Evolutionary conservation across 2,888 invertebrate species (phyloP).

Genomic region (Synergus itoensis): DNA sequence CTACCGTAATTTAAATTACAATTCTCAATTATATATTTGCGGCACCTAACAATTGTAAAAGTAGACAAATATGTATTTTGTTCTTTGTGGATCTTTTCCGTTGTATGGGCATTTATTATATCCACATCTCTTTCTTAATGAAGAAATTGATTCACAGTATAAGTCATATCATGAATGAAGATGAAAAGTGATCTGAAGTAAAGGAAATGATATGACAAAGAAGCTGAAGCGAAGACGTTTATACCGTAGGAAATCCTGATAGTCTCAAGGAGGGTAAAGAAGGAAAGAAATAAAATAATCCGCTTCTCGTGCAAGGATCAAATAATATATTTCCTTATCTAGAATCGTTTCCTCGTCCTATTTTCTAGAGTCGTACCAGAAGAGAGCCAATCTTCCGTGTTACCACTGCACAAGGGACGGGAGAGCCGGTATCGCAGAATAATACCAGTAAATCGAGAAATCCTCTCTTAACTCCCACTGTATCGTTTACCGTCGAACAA

Average conservation of each 20-base stretch:
- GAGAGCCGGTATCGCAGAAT: constrained; percentile 64
- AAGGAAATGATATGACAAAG: constrained; percentile 13
- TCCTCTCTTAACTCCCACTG: constrained; percentile 62
- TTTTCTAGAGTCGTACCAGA: constrained; percentile 61
- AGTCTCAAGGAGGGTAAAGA: constrained; percentile 45
- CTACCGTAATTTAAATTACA: no score
- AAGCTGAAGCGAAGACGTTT: neutral
- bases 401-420: constrained; percentile 56
- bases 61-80: no score
- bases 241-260: constrained; percentile 20
- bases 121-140: neutral
- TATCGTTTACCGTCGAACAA: constrained; percentile 46
- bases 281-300: constrained; percentile 56
- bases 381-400: constrained; percentile 59
- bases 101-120: no score
- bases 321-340: constrained; percentile 70
- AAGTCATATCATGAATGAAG: neutral
- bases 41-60: no score
- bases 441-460: constrained; percentile 69
- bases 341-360: constrained; percentile 66
- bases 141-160: neutral
- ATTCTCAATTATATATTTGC: no score
- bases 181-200: neutral
- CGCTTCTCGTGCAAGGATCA: constrained; percentile 59
- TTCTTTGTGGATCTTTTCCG: no score